A percentile compares a stretch with the other conserved stretches of the same genome.
Evolutionary conservation across 1,140 invertebrate species (phyloP).

Genomic region (Eumeta japonica): DNA sequence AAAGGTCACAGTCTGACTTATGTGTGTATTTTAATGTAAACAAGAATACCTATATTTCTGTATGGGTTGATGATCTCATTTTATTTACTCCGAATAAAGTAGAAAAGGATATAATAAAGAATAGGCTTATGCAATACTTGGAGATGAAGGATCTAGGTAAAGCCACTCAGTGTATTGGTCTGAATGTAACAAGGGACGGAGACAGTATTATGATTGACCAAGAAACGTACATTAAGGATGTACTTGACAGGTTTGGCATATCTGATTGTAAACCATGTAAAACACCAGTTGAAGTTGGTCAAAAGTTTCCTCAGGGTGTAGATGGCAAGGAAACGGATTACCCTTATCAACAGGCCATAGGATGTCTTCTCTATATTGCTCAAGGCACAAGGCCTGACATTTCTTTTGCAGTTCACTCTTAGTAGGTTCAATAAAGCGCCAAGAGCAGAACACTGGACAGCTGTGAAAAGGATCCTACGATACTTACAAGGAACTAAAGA

Average conservation of each 20-base stretch:
- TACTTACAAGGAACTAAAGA: slow-evolving; percentile 12
- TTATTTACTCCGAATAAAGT: slow-evolving; percentile 7
- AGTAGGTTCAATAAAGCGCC: too few relatives aligned
- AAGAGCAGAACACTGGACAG: slow-evolving; percentile 10
- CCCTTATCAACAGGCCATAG: slow-evolving; percentile 6
- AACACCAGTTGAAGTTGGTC: slow-evolving; percentile 7
- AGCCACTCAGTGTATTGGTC: slow-evolving; percentile 4
- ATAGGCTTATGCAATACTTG: slow-evolving; percentile 6
- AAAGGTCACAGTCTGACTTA: slow-evolving; percentile 14
- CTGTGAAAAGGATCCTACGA: slow-evolving; percentile 11
- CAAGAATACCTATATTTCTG: too few relatives aligned
- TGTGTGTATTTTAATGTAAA: too few relatives aligned
- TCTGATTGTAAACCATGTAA: slow-evolving; percentile 4
- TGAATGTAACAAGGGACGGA: slow-evolving; percentile 1
- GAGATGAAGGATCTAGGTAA: slow-evolving; percentile 8
- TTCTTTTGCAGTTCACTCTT: background rate
- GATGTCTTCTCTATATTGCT: too few relatives aligned
- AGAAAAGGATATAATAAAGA: background rate
- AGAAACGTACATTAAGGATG: slow-evolving; percentile 6
- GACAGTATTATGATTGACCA: slow-evolving; percentile 3
- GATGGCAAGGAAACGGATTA: background rate
- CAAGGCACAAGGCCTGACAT: too few relatives aligned
- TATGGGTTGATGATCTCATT: slow-evolving; percentile 21
- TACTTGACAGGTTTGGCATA: slow-evolving; percentile 6
- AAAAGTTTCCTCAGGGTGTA: too few relatives aligned